phyloP scores from a whole-genome alignment of 2,113 vertebrate species.

The Pungitius pungitius region DNA sequence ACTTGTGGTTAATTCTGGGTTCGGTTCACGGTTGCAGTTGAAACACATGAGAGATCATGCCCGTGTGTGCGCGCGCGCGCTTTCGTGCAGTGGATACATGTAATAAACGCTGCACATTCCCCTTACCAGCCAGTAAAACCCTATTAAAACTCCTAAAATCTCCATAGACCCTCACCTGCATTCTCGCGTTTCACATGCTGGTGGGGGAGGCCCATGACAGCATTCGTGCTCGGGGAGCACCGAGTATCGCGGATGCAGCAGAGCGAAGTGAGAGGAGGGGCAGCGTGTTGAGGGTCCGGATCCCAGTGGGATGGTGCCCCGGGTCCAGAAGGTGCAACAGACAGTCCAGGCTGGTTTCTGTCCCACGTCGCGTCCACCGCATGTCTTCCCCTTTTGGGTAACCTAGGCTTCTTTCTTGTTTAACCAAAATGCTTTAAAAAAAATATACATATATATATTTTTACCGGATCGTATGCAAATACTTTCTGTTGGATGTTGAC shows the following conservation, averaged over 20 bases:
- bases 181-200: slow-evolving; percentile 23
- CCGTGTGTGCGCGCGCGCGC: not conserved
- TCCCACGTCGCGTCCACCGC: slow-evolving; percentile 23
- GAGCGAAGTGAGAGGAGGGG: slow-evolving; percentile 36
- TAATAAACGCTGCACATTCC: not conserved
- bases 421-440: not conserved
- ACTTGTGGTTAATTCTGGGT: not conserved
- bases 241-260: slow-evolving; percentile 39
- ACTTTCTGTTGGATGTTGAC: not conserved
- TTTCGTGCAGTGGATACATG: not conserved
- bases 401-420: not conserved
- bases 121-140: slow-evolving; percentile 15
- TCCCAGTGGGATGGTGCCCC: slow-evolving; percentile 34
- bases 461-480: not conserved
- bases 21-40: not conserved
- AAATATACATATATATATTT: too few relatives aligned
- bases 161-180: slow-evolving; percentile 25
- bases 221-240: slow-evolving; percentile 20
- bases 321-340: slow-evolving; percentile 14
- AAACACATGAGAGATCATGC: not conserved
- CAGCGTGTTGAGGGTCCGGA: slow-evolving; percentile 41
- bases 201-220: slow-evolving; percentile 34
- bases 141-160: not conserved
- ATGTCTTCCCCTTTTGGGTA: not conserved
- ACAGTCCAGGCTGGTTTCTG: slow-evolving; percentile 19